phyloP scores from a whole-genome alignment of 2,113 vertebrate genomes.

The Pelmatolapia mariae region DNA sequence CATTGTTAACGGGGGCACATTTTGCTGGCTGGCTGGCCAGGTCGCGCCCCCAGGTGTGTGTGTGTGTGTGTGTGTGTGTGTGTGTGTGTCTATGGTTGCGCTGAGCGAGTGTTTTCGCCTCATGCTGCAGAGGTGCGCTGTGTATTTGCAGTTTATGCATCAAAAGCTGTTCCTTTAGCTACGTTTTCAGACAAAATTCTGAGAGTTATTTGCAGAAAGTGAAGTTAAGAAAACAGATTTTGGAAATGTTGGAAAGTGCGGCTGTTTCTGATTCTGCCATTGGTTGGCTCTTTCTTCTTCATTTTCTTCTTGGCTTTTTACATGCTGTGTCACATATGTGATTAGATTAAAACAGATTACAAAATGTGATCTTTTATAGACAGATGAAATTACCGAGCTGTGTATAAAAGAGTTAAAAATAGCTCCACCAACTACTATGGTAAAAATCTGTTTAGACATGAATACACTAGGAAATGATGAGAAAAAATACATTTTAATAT shows the following conservation, averaged over 20 bases:
- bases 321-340: not conserved
- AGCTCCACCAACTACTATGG: not conserved
- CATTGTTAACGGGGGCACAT: not conserved
- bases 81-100: not conserved
- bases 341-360: not conserved
- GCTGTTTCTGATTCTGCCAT: fast-evolving
- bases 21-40: not conserved
- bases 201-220: not conserved
- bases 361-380: not conserved
- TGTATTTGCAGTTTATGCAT: not conserved
- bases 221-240: not conserved
- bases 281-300: not conserved
- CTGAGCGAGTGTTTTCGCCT: not conserved
- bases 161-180: not conserved
- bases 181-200: not conserved
- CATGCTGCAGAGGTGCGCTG: not conserved
- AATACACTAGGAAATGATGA: not conserved
- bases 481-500: not conserved
- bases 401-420: not conserved
- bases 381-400: not conserved
- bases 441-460: not conserved
- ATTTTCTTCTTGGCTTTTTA: not conserved
- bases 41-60: not conserved
- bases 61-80: not conserved
- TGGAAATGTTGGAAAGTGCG: not conserved